phyloP scores from a whole-genome alignment of 2,113 vertebrate genomes.

The Blennius ocellaris region DNA sequence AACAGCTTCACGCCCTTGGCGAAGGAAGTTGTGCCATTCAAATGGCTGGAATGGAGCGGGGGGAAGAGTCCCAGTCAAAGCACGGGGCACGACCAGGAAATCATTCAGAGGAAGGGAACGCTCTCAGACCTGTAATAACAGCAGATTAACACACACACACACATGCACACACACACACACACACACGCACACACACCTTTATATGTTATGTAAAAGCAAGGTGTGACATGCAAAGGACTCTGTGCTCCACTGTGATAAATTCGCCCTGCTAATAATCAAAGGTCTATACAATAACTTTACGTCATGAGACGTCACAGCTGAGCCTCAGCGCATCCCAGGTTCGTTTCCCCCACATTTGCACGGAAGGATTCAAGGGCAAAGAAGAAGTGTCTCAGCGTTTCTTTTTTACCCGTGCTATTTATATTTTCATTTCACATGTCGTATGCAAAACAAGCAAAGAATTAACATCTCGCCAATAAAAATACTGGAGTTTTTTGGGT shows the following conservation, averaged over 20 bases:
- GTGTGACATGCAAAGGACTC: no score
- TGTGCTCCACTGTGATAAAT: constrained; percentile 6
- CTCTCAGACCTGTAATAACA: constrained; percentile 28
- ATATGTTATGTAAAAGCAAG: constrained; percentile 23
- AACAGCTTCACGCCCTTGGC: constrained; percentile 6
- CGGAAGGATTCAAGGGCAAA: constrained; percentile 10
- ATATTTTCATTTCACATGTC: constrained; percentile 11
- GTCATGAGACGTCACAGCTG: constrained; percentile 7
- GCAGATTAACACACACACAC: constrained; percentile 29
- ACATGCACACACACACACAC: no score
- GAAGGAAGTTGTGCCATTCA: constrained; percentile 60
- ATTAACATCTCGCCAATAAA: background rate
- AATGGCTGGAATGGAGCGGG: constrained; percentile 12
- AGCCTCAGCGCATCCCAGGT: background rate
- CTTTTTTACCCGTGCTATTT: constrained; percentile 10
- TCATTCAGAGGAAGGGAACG: constrained; percentile 20
- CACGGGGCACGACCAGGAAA: constrained; percentile 56
- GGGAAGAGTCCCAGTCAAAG: constrained; percentile 48
- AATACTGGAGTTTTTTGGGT: constrained; percentile 14
- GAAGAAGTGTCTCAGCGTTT: background rate
- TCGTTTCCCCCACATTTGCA: constrained; percentile 16
- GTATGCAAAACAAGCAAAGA: constrained; percentile 11
- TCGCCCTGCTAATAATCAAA: constrained; percentile 11
- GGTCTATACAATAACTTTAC: background rate
- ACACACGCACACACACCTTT: constrained; percentile 25